Conservation (phyloP, 2,888 invertebrate genomes). For the Drosophila mettleri region DNA sequence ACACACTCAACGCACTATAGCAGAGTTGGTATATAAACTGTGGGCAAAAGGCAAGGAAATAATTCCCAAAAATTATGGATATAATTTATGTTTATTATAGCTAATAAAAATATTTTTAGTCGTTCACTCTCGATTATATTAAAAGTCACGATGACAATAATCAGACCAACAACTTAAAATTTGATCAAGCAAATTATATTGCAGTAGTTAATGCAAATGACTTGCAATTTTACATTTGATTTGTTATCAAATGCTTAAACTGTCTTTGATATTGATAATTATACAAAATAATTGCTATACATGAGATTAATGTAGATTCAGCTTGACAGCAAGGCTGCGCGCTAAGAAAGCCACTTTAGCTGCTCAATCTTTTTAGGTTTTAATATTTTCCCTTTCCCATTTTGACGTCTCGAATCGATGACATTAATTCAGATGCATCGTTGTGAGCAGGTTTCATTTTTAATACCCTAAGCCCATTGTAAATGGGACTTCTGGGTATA, state of each 20-base stretch:
- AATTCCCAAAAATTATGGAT: neutral
- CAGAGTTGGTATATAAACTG: too few relatives aligned
- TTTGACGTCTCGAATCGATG: slow-evolving; percentile 13
- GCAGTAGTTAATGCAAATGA: neutral
- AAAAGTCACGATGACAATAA: neutral
- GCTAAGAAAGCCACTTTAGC: neutral
- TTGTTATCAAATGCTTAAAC: neutral
- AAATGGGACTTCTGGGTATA: too few relatives aligned
- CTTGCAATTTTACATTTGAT: slow-evolving; percentile 4
- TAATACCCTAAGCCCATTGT: too few relatives aligned
- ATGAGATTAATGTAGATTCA: neutral
- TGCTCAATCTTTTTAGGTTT: neutral
- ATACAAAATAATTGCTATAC: neutral
- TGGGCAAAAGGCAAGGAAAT: neutral
- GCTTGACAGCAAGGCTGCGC: neutral
- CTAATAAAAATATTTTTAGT: neutral
- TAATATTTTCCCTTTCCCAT: neutral
- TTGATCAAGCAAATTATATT: neutral
- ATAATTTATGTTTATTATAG: too few relatives aligned
- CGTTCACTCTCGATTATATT: neutral
- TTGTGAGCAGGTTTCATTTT: slow-evolving; percentile 40
- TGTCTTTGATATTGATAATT: neutral
- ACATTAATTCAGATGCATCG: slow-evolving; percentile 11
- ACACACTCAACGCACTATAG: too few relatives aligned
- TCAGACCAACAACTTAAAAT: neutral